Evolutionary conservation across 2,888 invertebrate species (phyloP), one percentile per base, ranked within the genome.

Genomic region (Pachliopta kotzebuea): DNA sequence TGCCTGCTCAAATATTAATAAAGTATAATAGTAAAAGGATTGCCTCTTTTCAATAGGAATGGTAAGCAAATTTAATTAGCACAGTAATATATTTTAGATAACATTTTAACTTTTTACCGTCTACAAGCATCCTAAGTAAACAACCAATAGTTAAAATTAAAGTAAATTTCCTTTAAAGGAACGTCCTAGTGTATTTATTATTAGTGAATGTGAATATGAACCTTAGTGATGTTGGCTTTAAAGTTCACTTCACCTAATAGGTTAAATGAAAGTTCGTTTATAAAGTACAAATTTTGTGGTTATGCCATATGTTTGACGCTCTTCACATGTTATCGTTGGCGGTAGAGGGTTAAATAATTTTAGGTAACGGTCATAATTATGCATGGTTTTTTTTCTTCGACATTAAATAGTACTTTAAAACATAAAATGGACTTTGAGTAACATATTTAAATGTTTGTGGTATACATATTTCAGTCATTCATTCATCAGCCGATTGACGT

Each of bases 241-340:
- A 50, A 55, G 55, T 11, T 24, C 6, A 37, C 31, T 55, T 60
- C 50, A n/a, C n/a, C 14, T 37, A 29, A 53, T 23, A 53, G 26
- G 17, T 17, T 7, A 8, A 18, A 45, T 23, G 21, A 1, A 45
- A 11, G 29, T 49, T 55, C 0, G 23, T 4, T 59, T 52, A 24
- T 54, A 8, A 24, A 31, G n/a, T 50, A 9, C 3, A 49, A 21
- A 26, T 29, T 54, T 56, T 52, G 23, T 29, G 17, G 24, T 59
- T 50, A 56, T 37, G 50, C 55, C 59, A 59, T 54, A 59, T 63
- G 63, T 56, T 31, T 59, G 54, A 63, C 45, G 53, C 45, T 57
- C 42, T 26, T 23, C 57, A 63, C 62, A 62, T 52, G n/a, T 37
- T 29, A 49, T 21, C 14, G 57, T 62, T 56, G 56, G 21, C 42